Evolutionary conservation across 2,113 vertebrate species (phyloP).

Genomic region (Sander lucioperca): DNA sequence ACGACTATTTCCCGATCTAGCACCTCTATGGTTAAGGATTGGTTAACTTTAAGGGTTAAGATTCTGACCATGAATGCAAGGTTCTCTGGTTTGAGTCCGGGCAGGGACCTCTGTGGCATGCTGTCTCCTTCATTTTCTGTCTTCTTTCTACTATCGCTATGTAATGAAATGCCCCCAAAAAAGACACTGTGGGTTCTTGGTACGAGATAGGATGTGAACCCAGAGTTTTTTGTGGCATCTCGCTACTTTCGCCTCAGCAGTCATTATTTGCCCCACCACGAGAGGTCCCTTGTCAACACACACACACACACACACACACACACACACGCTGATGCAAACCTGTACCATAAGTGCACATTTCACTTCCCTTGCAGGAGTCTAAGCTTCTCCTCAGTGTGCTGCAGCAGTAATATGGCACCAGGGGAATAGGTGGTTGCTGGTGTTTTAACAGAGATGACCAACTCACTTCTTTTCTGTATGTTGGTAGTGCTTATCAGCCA

Average conservation of each 20-base stretch:
- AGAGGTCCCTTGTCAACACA: background rate
- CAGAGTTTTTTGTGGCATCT: background rate
- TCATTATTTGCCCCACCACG: background rate
- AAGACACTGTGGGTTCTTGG: background rate
- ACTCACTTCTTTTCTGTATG: slow-evolving; percentile 49
- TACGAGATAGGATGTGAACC: background rate
- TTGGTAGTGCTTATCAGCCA: slow-evolving; percentile 67
- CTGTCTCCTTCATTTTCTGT: background rate
- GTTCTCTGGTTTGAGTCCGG: background rate
- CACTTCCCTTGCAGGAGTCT: slow-evolving; percentile 25
- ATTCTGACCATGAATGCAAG: background rate
- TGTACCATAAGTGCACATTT: slow-evolving; percentile 14
- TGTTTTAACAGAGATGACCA: slow-evolving; percentile 63
- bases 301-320: background rate
- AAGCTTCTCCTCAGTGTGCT: slow-evolving; percentile 29
- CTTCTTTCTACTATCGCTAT: background rate
- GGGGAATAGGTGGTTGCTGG: slow-evolving; percentile 35
- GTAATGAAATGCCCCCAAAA: background rate
- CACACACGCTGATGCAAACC: background rate
- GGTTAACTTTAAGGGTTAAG: background rate
- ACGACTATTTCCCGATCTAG: background rate
- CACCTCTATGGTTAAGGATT: background rate
- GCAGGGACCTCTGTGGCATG: background rate
- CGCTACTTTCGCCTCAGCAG: background rate
- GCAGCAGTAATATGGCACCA: slow-evolving; percentile 37